Base-by-base conservation (phyloP, 2,797 vertebrate species). In the Cetoscarus ocellatus region DNA sequence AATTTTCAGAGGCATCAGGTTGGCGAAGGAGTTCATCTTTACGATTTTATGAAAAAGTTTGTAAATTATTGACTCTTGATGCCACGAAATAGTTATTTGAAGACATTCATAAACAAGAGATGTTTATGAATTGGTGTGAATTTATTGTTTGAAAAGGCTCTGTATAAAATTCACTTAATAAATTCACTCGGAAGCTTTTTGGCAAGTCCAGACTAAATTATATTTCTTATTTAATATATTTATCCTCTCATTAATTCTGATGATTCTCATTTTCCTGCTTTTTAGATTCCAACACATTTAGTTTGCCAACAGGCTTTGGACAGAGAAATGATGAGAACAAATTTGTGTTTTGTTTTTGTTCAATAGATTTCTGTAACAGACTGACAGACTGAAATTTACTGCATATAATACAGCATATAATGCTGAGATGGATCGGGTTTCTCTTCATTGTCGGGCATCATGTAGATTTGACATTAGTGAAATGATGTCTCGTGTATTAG, bases 391-490 rank as follows among this genome's bases (percentile, higher is more conserved):
- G 27, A 27, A 27, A 27, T 27, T 27, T 27, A 27, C 27, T 2
- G 27, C 27, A 27, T 4, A 27, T 27, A 27, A 27, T 2, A 27
- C 27, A 27, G 27, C 27, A 27, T 27, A 27, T 27, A 27, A 15
- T 43, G 12, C 12, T 12, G 7, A 40, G 73, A 50, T 49, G 36
- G 12, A 59, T 14, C 36, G 5, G 6, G 5, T 63, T 74, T 67
- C 19, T 83, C 76, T 75, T 74, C 27, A 56, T 15, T 50, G 39
- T 70, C 7, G 1, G 3, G 17, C 61, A 15, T 60, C 56, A 74
- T 52, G 40, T 39, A 57, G 57, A 65, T 49, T 62, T 87, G 84
- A 87, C 69, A 52, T 77, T 72, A 83, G 35, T 49, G 57, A 8
- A 81, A 76, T 66, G 53, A 78, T 35, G 45, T 66, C 54, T 65